Conservation (phyloP, 2,113 vertebrate species). For the Oophaga pumilio region DNA sequence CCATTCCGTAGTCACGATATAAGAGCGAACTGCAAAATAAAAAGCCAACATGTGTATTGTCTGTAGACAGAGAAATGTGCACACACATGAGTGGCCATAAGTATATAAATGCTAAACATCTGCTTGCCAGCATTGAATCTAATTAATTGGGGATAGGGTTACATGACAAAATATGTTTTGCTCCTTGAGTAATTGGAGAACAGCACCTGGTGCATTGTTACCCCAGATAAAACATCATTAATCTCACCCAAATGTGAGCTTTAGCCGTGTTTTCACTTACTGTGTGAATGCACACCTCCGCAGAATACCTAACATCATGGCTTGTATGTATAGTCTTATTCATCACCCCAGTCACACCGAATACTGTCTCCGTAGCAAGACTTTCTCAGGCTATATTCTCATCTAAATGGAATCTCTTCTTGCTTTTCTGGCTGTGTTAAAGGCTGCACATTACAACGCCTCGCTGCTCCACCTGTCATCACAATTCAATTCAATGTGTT, state of each 20-base stretch:
- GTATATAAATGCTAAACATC: not conserved
- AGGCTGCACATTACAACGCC: constrained; percentile 31
- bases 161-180: constrained; percentile 2
- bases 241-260: not conserved
- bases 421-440: constrained; percentile 13
- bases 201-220: constrained; percentile 20
- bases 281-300: constrained; percentile 5
- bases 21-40: not conserved
- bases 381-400: constrained; percentile 14
- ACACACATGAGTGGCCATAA: not conserved
- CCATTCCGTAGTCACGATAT: not conserved
- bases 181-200: constrained; percentile 2
- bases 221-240: not conserved
- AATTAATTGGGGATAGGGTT: not conserved
- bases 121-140: not conserved
- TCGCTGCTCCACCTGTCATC: constrained; percentile 31
- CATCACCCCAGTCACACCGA: not conserved
- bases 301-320: not conserved
- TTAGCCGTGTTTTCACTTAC: not conserved
- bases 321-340: constrained; percentile 7
- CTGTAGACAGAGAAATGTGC: not conserved
- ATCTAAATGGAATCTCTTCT: constrained; percentile 29
- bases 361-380: not conserved
- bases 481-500: constrained; percentile 21
- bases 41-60: not conserved